phyloP scores from a whole-genome alignment of 2,888 invertebrate species.

The Pollenia amentaria region DNA sequence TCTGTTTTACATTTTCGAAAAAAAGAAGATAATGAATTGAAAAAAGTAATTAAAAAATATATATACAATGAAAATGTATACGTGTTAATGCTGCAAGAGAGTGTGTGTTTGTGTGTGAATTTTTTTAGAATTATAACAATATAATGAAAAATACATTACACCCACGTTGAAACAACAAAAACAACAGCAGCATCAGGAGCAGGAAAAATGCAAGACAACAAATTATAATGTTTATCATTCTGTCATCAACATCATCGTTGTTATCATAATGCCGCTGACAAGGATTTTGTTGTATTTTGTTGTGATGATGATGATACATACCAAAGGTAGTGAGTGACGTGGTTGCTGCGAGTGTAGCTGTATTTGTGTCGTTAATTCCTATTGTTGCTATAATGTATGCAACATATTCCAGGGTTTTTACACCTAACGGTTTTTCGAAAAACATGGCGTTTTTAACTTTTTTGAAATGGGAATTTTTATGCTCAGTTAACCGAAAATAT shows the following conservation, averaged over 20 bases:
- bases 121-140: constrained; percentile 66
- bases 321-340: constrained; percentile 55
- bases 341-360: constrained; percentile 24
- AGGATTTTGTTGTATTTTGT: constrained; percentile 51
- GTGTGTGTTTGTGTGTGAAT: constrained; percentile 30
- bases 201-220: constrained; percentile 58
- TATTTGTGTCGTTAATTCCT: constrained; percentile 49
- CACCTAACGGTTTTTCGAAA: too few relatives aligned
- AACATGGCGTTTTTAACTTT: too few relatives aligned
- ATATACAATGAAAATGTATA: constrained; percentile 47
- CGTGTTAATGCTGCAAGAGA: constrained; percentile 49
- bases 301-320: constrained; percentile 36
- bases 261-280: constrained; percentile 53
- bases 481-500: too few relatives aligned
- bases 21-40: constrained; percentile 81
- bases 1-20: constrained; percentile 14
- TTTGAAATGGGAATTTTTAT: too few relatives aligned
- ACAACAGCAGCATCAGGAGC: constrained; percentile 19
- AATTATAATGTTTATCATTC: constrained; percentile 72
- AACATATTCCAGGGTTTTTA: too few relatives aligned
- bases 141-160: constrained; percentile 74
- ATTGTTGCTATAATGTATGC: constrained; percentile 51
- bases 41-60: constrained; percentile 78
- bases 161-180: constrained; percentile 65
- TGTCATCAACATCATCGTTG: constrained; percentile 58